These are phyloP conservation scores for Thymelicus sylvestris DNA, from an alignment of 2,888 invertebrate genomes.

Conservation along the genomic window DNA sequence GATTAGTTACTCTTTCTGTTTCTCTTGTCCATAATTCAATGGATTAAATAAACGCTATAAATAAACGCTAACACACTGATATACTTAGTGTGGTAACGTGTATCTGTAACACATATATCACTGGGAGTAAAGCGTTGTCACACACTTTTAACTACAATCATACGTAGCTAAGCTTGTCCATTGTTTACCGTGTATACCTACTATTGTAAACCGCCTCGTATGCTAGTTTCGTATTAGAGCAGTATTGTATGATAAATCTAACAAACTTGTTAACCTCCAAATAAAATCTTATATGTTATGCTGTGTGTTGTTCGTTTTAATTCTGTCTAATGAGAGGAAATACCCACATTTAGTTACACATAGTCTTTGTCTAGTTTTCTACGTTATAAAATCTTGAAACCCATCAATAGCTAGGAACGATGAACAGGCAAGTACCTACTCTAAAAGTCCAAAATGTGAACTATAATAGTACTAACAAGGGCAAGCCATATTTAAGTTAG, in stretches of 20 bases:
- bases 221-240: neutral
- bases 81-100: neutral
- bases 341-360: too few relatives aligned
- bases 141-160: neutral
- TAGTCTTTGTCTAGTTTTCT: too few relatives aligned
- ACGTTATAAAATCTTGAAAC: too few relatives aligned
- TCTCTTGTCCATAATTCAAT: neutral
- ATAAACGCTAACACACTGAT: too few relatives aligned
- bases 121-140: neutral
- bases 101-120: constrained; percentile 4
- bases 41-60: too few relatives aligned
- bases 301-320: too few relatives aligned
- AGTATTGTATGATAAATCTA: neutral
- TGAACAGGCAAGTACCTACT: too few relatives aligned
- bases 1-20: neutral
- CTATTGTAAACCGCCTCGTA: neutral
- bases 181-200: neutral
- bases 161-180: neutral
- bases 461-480: neutral
- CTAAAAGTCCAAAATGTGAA: too few relatives aligned
- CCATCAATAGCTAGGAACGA: too few relatives aligned
- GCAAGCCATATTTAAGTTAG: neutral
- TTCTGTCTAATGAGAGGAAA: too few relatives aligned
- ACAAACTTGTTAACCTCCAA: too few relatives aligned
- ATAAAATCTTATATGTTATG: too few relatives aligned